A percentile compares a stretch with the other conserved stretches of the same genome.
Evolutionary conservation across 2,888 invertebrate species (phyloP).

Genomic region (Nemapogon koenigi): DNA sequence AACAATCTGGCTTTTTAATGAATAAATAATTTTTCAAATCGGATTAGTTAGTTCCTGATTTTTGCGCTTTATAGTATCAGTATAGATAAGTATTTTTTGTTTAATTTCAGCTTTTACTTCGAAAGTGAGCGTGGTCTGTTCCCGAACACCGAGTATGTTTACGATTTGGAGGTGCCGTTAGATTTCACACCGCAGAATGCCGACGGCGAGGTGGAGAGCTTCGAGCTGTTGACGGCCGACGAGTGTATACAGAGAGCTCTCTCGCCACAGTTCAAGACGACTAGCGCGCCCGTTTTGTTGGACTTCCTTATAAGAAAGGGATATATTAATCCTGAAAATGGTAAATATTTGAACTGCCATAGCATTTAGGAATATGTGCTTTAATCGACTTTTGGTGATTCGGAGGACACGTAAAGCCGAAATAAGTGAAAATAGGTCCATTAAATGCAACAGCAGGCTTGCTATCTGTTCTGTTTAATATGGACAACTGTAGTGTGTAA

Average conservation of each 20-base stretch:
- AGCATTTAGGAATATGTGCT: no score
- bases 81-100: no score
- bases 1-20: no score
- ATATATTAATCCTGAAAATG: slow-evolving; percentile 86
- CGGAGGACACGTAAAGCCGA: no score
- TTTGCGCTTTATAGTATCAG: no score
- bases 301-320: slow-evolving; percentile 94
- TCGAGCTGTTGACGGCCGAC: slow-evolving; percentile 83
- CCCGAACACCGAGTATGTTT: slow-evolving; percentile 94
- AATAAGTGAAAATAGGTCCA: neutral
- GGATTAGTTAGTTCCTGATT: no score
- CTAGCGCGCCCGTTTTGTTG: slow-evolving; percentile 88
- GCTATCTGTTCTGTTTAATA: no score
- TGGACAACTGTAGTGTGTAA: no score
- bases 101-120: slow-evolving; percentile 77
- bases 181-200: slow-evolving; percentile 92
- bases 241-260: slow-evolving; percentile 84
- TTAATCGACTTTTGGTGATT: no score
- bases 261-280: slow-evolving; percentile 89
- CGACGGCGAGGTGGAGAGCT: slow-evolving; percentile 93
- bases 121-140: slow-evolving; percentile 93
- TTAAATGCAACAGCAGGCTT: no score
- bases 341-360: slow-evolving; percentile 64
- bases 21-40: no score
- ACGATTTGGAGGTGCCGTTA: slow-evolving; percentile 87